These are phyloP conservation scores for Hypocryptadius cinnamomeus DNA, from an alignment of 2,113 vertebrate genomes.

Conservation along the genomic window DNA sequence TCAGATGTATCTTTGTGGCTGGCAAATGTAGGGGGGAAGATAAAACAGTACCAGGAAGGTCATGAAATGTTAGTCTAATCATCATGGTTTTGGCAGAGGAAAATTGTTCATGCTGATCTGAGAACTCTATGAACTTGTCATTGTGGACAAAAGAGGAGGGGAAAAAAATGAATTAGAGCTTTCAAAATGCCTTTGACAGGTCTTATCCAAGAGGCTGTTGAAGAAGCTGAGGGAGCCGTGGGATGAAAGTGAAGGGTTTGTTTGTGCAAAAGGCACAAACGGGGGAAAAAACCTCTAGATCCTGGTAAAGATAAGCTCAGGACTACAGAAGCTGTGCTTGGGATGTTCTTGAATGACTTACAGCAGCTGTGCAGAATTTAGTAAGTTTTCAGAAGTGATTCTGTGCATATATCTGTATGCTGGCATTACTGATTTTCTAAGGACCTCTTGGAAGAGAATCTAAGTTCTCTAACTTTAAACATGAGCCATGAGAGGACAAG, in stretches of 20 bases:
- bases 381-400: neutral
- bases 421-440: neutral
- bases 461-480: neutral
- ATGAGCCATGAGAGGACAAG: neutral
- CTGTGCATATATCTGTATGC: neutral
- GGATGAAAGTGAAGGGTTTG: neutral
- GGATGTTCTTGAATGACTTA: neutral
- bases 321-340: neutral
- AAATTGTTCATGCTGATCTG: neutral
- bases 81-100: neutral
- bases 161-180: neutral
- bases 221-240: neutral
- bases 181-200: neutral
- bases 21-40: neutral
- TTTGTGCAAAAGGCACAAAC: neutral
- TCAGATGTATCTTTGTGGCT: neutral
- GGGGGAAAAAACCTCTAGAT: neutral
- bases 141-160: neutral
- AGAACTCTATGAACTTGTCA: conserved; percentile 19
- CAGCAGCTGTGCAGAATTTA: neutral
- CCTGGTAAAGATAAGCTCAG: neutral
- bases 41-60: neutral
- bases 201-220: neutral
- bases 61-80: conserved; percentile 28
- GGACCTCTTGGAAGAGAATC: neutral